phyloP scores from a whole-genome alignment of 2,888 invertebrate genomes.

The Colletes collaris region DNA sequence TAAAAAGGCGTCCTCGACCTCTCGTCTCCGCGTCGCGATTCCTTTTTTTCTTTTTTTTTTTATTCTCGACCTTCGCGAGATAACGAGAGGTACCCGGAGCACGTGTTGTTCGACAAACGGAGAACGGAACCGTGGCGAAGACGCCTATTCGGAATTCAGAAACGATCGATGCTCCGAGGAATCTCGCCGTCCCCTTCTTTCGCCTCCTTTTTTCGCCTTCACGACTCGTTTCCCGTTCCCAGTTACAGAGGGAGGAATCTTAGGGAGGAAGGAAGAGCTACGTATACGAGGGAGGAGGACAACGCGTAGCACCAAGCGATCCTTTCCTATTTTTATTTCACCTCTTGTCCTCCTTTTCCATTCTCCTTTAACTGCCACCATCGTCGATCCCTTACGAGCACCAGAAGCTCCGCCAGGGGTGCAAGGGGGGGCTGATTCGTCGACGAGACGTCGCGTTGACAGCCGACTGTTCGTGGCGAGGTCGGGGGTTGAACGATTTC shows the following conservation, averaged over 20 bases:
- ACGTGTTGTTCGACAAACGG: conserved; percentile 39
- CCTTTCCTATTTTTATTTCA: conserved; percentile 71
- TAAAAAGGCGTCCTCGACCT: conserved; percentile 45
- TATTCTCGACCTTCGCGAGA: conserved; percentile 22
- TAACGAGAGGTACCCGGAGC: conserved; percentile 22
- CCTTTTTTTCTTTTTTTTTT: too few relatives aligned
- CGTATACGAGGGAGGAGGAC: conserved; percentile 6
- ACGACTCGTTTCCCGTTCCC: conserved; percentile 46
- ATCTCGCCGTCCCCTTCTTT: conserved; percentile 59
- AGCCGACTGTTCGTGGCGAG: conserved; percentile 60
- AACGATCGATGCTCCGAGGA: conserved; percentile 79
- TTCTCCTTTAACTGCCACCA: conserved; percentile 45
- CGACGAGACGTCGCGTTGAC: conserved; percentile 64
- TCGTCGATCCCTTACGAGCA: conserved; percentile 54
- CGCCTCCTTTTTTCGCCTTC: conserved; percentile 61
- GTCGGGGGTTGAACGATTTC: conserved; percentile 64
- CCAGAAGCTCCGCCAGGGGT: conserved; percentile 47
- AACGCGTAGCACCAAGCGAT: conserved; percentile 51
- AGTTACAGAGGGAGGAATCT: conserved; percentile 23
- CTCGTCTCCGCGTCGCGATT: not conserved
- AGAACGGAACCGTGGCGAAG: conserved; percentile 64
- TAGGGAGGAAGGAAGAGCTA: not conserved
- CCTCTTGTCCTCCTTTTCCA: conserved; percentile 31
- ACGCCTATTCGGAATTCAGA: conserved; percentile 80
- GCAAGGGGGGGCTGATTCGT: conserved; percentile 56